Evolutionary conservation across 1,140 invertebrate genomes (phyloP).

Genomic region (Frieseomelitta varia): DNA sequence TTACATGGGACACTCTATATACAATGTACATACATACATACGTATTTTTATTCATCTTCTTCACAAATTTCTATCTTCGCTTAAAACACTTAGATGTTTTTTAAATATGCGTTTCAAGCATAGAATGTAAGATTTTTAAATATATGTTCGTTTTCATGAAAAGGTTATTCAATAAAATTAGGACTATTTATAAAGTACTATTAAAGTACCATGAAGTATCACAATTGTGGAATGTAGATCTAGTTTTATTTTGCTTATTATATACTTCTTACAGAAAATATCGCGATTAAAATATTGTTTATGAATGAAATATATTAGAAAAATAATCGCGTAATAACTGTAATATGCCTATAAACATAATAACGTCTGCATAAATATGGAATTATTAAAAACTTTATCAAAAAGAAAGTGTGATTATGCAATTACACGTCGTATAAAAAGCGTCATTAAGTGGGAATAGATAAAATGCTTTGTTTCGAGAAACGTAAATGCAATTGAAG

Average conservation of each 20-base stretch:
- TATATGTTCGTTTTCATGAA: neutral
- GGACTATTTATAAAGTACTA: neutral
- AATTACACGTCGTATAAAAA: neutral
- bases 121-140: neutral
- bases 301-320: neutral
- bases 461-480: neutral
- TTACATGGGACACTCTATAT: too few relatives aligned
- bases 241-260: neutral
- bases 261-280: too few relatives aligned
- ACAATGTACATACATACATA: too few relatives aligned
- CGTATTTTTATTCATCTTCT: too few relatives aligned
- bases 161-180: neutral
- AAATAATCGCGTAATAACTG: neutral
- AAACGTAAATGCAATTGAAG: neutral
- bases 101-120: neutral
- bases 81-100: neutral
- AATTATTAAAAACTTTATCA: neutral
- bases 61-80: too few relatives aligned
- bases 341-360: neutral
- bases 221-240: neutral
- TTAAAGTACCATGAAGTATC: too few relatives aligned
- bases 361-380: neutral
- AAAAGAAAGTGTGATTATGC: constrained; percentile 23
- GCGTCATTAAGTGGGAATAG: neutral
- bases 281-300: neutral